Conservation (phyloP, 1,140 invertebrate species). For the Campoletis sonorensis region DNA sequence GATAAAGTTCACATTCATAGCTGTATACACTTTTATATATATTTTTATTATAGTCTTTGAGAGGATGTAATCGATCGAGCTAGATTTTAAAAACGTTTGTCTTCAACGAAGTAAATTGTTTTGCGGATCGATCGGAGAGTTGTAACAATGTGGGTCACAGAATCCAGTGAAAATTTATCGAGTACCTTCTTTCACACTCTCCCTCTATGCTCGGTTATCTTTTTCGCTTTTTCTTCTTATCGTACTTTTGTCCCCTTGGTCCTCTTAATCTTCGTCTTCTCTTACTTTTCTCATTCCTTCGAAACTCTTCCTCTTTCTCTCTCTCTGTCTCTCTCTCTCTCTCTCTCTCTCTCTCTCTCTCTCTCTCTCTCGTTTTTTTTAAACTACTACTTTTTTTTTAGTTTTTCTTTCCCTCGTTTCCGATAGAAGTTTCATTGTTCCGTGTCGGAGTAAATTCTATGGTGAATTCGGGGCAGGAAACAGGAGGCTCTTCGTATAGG, state of each 20-base stretch:
- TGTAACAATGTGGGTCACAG: slow-evolving; percentile 39
- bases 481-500: background rate
- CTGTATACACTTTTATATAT: background rate
- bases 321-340: slow-evolving; percentile 33
- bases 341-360: slow-evolving; percentile 28
- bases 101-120: slow-evolving; percentile 42
- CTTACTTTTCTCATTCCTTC: slow-evolving; percentile 37
- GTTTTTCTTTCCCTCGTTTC: background rate
- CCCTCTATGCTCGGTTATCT: slow-evolving; percentile 21
- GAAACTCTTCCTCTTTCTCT: slow-evolving; percentile 29
- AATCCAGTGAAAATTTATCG: slow-evolving; percentile 45
- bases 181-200: slow-evolving; percentile 21
- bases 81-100: slow-evolving; percentile 35
- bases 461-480: slow-evolving; percentile 21
- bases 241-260: slow-evolving; percentile 37
- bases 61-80: slow-evolving; percentile 15
- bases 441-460: slow-evolving; percentile 31
- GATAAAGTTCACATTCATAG: no score
- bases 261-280: slow-evolving; percentile 45
- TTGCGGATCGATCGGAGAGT: slow-evolving; percentile 10
- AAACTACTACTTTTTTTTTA: slow-evolving; percentile 3
- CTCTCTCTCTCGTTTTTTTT: slow-evolving; percentile 32
- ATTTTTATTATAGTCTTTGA: background rate
- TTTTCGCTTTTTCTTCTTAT: slow-evolving; percentile 42
- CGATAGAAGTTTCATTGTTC: slow-evolving; percentile 47